These are phyloP conservation scores for Phaenicophaeus curvirostris DNA, from an alignment of 2,797 vertebrate species.

Conservation along the genomic window DNA sequence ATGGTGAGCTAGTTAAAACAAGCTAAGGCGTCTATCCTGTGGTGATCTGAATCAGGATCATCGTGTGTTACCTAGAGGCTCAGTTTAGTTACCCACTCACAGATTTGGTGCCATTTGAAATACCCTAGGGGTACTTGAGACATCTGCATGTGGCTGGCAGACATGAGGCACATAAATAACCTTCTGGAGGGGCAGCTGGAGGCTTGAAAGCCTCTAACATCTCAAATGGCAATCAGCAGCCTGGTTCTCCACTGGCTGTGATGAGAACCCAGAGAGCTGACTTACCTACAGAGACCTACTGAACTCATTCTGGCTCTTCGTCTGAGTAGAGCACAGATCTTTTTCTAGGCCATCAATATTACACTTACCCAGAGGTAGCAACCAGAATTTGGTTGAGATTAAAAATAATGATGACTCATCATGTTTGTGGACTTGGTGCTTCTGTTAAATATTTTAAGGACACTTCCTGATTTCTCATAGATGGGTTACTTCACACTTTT, in stretches of 20 bases:
- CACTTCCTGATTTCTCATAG: neutral
- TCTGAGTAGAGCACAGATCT: neutral
- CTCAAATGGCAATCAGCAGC: neutral
- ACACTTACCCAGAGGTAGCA: neutral
- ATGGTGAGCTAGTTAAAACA: neutral
- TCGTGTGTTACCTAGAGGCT: neutral
- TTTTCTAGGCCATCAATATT: neutral
- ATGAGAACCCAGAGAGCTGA: neutral
- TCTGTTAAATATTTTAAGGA: neutral
- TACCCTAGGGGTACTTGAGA: neutral
- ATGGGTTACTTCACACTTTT: neutral
- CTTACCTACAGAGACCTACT: neutral
- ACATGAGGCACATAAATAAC: neutral
- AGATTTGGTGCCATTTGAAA: neutral
- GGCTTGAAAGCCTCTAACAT: neutral
- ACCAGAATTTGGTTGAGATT: neutral
- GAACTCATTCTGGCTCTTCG: neutral
- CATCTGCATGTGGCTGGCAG: neutral
- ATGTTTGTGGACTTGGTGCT: neutral
- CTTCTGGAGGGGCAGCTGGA: neutral
- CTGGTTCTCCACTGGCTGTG: neutral
- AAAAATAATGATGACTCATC: neutral
- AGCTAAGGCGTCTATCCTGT: neutral
- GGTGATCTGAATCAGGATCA: neutral
- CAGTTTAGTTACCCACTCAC: neutral